A percentile compares a stretch with the other conserved stretches of the same genome.
These are phyloP conservation scores for Neogale vison DNA, from an alignment of 2,113 vertebrate genomes.

Conservation along the genomic window DNA sequence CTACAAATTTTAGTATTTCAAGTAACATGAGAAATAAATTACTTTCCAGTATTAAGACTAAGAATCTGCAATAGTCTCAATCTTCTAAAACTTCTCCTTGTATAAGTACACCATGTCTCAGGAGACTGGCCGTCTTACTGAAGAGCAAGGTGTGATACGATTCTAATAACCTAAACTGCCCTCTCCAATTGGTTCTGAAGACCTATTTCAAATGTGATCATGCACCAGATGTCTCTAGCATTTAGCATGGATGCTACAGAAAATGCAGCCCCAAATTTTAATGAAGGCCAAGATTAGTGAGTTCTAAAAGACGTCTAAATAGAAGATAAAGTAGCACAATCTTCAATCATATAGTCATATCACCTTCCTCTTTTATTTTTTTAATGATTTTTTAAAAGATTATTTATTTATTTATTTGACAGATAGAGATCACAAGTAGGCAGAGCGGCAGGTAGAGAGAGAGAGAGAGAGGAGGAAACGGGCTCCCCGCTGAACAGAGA, in stretches of 20 bases:
- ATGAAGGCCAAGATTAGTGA: background rate
- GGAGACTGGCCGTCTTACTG: background rate
- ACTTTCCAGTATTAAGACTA: constrained; percentile 12
- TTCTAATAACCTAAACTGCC: background rate
- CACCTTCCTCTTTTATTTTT: background rate
- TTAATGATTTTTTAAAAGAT: no score
- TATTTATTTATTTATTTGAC: no score
- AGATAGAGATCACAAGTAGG: no score
- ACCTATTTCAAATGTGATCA: background rate
- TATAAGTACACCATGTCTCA: background rate
- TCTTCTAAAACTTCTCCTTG: background rate
- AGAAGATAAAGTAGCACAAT: background rate
- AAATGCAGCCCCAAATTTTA: background rate
- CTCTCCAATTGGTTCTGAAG: background rate
- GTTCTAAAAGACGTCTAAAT: background rate
- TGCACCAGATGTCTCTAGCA: background rate
- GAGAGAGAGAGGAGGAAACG: no score
- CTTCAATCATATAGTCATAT: background rate
- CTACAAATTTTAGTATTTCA: constrained; percentile 22
- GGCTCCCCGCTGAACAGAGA: no score
- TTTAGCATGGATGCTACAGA: background rate
- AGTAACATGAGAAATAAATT: constrained; percentile 1
- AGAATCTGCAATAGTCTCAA: background rate
- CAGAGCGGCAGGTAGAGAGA: no score
- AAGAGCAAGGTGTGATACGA: background rate